Base-by-base conservation (phyloP, 2,888 invertebrate species). In the Tenthredo mesomela region DNA sequence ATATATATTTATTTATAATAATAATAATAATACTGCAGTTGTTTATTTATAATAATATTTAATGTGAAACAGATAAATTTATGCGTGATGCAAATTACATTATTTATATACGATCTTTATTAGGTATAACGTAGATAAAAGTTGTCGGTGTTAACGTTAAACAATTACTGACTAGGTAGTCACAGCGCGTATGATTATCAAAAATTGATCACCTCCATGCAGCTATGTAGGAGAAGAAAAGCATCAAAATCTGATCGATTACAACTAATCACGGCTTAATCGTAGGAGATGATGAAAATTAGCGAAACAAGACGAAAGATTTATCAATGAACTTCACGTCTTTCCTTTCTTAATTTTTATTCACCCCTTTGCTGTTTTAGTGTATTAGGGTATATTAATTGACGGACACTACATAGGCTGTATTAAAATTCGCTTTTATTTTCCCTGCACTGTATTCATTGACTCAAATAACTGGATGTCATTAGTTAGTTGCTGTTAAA, bases 61-160 rank as follows among this genome's bases (percentile, higher is more conserved):
- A 43, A 65, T 73, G 84, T 84, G 85, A 86, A 84, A 86, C 84
- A 84, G 86, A 77, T 86, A 86, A 86, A 84, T 67, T 43, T 58
- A 84, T 50, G n/a, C 43, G 29, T 77, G 78, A 47, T 61, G 33
- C 75, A 77, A 50, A 77, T 77, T 33, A 54, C 54, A 54, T 54
- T 54, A 54, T 29, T 29, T n/a, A 50, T n/a, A 50, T 50, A 70
- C 70, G 37, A 73, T 43, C 43, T 73, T n/a, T 73, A 40, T 40
- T 78, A n/a, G n/a, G n/a, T n/a, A 25, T 40, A 50, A 54, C 54
- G 75, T 80, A 40, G 21, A n/a, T 80, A 58, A 61, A 25, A n/a
- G 18, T 61, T 40, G 18, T 80, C 50, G 40, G 58, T 61, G 33
- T 50, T 25, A 43, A 40, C 10, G 43, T 73, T 43, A 12, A 43